A percentile compares a stretch with the other conserved stretches of the same genome.
Evolutionary conservation across 2,888 invertebrate species (phyloP).

Genomic region (Cantharis lateralis): DNA sequence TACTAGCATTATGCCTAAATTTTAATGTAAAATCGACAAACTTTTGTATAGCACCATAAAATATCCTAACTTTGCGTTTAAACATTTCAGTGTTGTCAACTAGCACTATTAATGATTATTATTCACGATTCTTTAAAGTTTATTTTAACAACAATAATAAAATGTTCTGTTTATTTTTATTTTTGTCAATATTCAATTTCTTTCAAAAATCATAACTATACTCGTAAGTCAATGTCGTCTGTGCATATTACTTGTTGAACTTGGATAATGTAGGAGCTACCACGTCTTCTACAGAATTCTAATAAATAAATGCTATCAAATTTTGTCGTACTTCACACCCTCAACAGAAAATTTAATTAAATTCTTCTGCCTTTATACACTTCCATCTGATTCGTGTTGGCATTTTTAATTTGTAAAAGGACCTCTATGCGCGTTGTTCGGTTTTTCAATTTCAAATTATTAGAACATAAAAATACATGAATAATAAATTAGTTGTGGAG

Average conservation of each 20-base stretch:
- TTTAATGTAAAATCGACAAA: not conserved
- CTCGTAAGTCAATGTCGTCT: not conserved
- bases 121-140: not conserved
- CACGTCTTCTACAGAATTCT: conserved; percentile 5
- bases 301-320: conserved; percentile 22
- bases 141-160: not conserved
- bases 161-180: not conserved
- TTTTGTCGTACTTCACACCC: conserved; percentile 19
- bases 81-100: not conserved
- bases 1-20: not conserved
- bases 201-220: not conserved
- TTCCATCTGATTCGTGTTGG: conserved; percentile 35
- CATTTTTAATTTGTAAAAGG: conserved; percentile 37
- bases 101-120: not conserved
- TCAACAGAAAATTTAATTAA: conserved; percentile 34
- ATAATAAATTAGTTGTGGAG: not conserved
- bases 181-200: not conserved
- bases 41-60: not conserved
- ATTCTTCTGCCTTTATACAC: conserved; percentile 31
- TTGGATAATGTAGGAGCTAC: conserved; percentile 2
- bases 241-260: conserved; percentile 22
- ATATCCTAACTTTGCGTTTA: not conserved
- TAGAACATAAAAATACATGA: conserved; percentile 3
- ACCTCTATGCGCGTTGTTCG: conserved; percentile 20
- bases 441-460: conserved; percentile 23